Conservation (phyloP, 1,140 invertebrate genomes). For the Metaphire vulgaris region DNA sequence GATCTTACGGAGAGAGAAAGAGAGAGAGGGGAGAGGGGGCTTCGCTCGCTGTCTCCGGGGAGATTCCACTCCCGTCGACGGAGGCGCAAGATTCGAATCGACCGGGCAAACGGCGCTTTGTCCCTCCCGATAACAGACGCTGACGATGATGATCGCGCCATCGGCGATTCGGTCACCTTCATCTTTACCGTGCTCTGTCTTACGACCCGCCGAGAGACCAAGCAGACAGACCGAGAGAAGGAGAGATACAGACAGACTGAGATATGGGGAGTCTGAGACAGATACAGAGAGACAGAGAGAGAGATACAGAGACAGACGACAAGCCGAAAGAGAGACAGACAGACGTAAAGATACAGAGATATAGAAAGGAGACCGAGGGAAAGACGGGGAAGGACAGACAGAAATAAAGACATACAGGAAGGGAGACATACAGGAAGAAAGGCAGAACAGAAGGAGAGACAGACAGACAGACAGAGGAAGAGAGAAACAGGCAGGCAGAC, state of each 20-base stretch:
- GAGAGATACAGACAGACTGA: neutral
- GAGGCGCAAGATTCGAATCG: neutral
- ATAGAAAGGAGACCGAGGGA: neutral
- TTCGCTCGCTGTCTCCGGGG: neutral
- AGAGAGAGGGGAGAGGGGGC: neutral
- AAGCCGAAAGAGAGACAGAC: neutral
- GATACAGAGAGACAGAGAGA: neutral
- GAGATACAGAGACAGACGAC: neutral
- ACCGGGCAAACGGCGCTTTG: neutral
- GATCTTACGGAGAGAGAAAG: neutral
- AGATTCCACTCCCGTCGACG: neutral
- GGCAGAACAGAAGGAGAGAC: neutral
- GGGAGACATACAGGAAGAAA: neutral
- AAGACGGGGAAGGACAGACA: neutral
- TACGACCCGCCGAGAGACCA: neutral
- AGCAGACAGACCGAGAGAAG: neutral
- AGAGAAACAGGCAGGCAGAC: neutral
- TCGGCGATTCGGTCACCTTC: neutral
- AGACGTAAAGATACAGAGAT: neutral
- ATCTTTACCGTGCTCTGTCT: neutral
- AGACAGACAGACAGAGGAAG: neutral
- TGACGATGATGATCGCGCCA: neutral
- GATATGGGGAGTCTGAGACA: neutral
- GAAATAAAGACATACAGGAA: neutral
- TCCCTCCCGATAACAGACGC: neutral